Evolutionary conservation across 2,797 vertebrate genomes (phyloP).

Genomic region (Clamator glandarius): DNA sequence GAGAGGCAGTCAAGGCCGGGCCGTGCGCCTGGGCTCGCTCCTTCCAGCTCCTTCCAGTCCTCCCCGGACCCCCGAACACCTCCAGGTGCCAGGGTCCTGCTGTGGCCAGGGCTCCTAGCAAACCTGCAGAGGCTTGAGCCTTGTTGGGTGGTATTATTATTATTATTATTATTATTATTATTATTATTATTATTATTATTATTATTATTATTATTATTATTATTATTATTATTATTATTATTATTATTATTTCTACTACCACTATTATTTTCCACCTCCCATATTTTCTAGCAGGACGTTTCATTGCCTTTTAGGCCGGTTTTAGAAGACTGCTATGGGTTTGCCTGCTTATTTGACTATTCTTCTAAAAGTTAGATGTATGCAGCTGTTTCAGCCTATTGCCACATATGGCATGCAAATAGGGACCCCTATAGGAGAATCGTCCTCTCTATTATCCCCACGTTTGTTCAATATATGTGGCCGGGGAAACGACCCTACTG

Average conservation of each 20-base stretch:
- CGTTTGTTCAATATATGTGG: not conserved
- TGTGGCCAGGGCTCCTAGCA: not conserved
- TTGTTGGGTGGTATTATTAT: not conserved
- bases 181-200: not conserved
- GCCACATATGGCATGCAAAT: constrained; percentile 28
- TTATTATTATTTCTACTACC: not conserved
- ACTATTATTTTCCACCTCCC: not conserved
- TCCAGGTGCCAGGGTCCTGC: not conserved
- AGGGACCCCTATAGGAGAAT: constrained; percentile 62
- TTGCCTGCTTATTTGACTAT: not conserved
- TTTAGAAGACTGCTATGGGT: not conserved
- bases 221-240: too few relatives aligned
- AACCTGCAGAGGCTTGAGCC: not conserved
- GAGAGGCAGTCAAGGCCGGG: constrained; percentile 8
- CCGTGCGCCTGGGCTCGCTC: not conserved
- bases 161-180: not conserved
- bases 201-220: too few relatives aligned
- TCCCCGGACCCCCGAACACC: not conserved
- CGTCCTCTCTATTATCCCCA: constrained; percentile 1
- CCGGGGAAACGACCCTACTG: not conserved
- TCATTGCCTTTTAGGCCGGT: constrained; percentile 2
- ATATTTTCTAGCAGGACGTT: not conserved
- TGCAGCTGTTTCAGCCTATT: not conserved
- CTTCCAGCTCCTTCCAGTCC: not conserved
- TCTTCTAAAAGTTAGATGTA: not conserved